Evolutionary conservation across 1,140 invertebrate species (phyloP).

Genomic region (Drosophila ironensis): DNA sequence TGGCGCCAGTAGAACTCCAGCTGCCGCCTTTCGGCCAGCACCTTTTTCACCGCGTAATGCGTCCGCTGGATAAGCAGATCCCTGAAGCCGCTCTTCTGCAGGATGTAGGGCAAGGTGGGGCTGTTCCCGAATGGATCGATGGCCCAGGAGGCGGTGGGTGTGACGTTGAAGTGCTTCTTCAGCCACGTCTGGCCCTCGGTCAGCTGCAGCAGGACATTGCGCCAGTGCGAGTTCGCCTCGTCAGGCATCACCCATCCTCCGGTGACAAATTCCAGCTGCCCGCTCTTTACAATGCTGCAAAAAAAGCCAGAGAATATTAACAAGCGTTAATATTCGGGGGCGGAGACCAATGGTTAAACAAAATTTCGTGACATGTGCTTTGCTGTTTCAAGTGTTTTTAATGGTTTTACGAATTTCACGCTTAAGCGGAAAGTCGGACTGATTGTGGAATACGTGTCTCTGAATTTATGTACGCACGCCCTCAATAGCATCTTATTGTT

Average conservation of each 20-base stretch:
- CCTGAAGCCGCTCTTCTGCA: slow-evolving; percentile 92
- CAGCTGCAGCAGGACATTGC: slow-evolving; percentile 94
- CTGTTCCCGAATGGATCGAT: slow-evolving; percentile 98
- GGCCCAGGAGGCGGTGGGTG: slow-evolving; percentile 92
- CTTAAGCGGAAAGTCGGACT: no score
- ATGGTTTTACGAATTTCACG: no score
- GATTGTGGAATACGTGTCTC: not conserved
- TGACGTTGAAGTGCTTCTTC: slow-evolving; percentile 90
- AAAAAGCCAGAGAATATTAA: slow-evolving; percentile 4
- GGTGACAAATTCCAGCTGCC: slow-evolving; percentile 92
- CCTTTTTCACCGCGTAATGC: slow-evolving; percentile 98
- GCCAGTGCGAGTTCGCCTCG: slow-evolving; percentile 96
- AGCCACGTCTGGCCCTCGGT: slow-evolving; percentile 98
- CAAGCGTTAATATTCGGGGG: not conserved
- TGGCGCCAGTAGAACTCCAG: slow-evolving; percentile 98
- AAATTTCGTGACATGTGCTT: no score
- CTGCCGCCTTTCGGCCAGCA: slow-evolving; percentile 90
- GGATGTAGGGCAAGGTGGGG: slow-evolving; percentile 93
- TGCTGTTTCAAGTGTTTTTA: not conserved
- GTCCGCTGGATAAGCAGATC: slow-evolving; percentile 96
- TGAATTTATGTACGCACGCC: slow-evolving; percentile 84
- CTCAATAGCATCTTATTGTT: slow-evolving; percentile 88
- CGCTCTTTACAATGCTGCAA: slow-evolving; percentile 84
- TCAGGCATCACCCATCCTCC: slow-evolving; percentile 99
- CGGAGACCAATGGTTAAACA: no score